These are phyloP conservation scores for Eupithecia abbreviata DNA, from an alignment of 2,888 invertebrate genomes.

Conservation along the genomic window DNA sequence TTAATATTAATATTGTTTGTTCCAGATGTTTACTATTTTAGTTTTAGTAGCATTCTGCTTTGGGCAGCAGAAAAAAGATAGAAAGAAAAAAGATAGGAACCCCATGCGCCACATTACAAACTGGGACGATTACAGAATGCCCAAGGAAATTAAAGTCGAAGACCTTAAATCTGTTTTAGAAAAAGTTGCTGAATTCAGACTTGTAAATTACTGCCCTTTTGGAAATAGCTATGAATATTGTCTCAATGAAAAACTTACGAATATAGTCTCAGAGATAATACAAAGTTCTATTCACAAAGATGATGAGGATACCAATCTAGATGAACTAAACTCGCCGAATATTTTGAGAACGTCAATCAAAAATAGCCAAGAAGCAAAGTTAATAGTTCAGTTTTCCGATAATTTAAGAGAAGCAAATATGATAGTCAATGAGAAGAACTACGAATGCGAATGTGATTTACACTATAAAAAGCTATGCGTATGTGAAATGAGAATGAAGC, in stretches of 20 bases:
- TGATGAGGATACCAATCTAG: background rate
- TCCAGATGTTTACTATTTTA: conserved; percentile 24
- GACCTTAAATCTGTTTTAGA: conserved; percentile 44
- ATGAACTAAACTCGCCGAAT: background rate
- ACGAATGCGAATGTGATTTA: background rate
- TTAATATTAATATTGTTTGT: conserved; percentile 13
- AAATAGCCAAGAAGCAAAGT: background rate
- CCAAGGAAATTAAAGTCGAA: conserved; percentile 33
- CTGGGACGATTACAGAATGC: conserved; percentile 49
- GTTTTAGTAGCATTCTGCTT: conserved; percentile 21
- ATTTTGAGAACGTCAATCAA: background rate
- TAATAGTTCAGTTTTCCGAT: background rate
- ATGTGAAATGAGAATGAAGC: background rate
- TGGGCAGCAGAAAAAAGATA: conserved; percentile 4
- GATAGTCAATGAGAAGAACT: background rate
- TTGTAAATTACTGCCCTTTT: conserved; percentile 50
- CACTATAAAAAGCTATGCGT: background rate
- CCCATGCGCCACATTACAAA: conserved; percentile 43
- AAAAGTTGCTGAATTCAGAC: conserved; percentile 39
- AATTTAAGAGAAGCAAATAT: background rate
- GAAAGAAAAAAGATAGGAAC: conserved; percentile 7
- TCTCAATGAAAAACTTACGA: background rate
- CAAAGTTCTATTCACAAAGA: background rate
- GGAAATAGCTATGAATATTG: conserved; percentile 25
- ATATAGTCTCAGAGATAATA: background rate